These are phyloP conservation scores for Stichopus horrens DNA, from an alignment of 53 echinoderm and acorn worm genomes.

Conservation along the genomic window DNA sequence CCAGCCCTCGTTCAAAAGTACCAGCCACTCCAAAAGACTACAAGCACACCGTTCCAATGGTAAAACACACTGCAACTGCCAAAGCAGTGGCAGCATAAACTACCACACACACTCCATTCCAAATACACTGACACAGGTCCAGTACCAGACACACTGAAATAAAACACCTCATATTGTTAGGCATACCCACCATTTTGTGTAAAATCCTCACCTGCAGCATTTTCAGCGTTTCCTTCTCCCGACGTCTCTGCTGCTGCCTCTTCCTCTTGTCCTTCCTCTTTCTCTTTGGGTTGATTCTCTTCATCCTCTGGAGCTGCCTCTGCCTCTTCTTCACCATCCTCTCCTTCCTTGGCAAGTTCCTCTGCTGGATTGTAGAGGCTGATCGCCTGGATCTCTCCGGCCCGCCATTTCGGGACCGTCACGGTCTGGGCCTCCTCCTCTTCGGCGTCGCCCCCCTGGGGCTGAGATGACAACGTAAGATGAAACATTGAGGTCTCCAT, in stretches of 20 bases:
- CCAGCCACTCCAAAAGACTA: no score
- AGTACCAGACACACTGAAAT: no score
- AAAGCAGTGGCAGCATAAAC: no score
- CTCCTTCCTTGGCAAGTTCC: constrained; percentile 64
- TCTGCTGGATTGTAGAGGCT: constrained; percentile 93
- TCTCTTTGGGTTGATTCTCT: background rate
- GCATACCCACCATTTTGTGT: no score
- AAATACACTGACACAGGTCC: no score
- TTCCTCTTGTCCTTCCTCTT: constrained; percentile 44
- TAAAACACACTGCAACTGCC: no score
- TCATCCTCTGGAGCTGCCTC: constrained; percentile 46
- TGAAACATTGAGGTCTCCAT: background rate
- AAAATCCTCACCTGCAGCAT: background rate
- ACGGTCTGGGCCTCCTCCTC: constrained; percentile 95
- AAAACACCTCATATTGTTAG: no score
- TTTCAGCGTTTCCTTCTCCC: constrained; percentile 22
- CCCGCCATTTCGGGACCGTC: constrained; percentile 91
- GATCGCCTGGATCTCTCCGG: constrained; percentile 88
- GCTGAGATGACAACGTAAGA: constrained; percentile 40
- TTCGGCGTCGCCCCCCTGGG: constrained; percentile 84
- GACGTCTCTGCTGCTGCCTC: constrained; percentile 36
- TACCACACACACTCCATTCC: no score
- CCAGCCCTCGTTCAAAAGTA: no score
- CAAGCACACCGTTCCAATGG: no score
- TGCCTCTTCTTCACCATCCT: constrained; percentile 52